Evolutionary conservation across 2,113 vertebrate species (phyloP), one percentile per base, ranked within the genome.

Genomic region (Sinocyclocheilus rhinocerous): DNA sequence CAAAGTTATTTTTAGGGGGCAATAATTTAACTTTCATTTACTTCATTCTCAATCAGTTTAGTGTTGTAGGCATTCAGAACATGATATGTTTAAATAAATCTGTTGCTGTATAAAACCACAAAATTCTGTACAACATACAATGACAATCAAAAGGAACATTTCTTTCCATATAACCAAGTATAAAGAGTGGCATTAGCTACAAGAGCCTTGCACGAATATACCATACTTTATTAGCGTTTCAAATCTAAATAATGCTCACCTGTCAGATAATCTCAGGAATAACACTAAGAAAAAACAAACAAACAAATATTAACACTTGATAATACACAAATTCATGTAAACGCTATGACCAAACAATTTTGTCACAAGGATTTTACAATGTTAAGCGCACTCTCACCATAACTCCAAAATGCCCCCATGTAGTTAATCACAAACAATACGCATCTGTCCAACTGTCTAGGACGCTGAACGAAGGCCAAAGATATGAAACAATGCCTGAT

Each of bases 241-340:
- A 86, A 86, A 86, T 26, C 65, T 33, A 65, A 79, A 86, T 80
- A 61, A 84, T 81, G 83, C 24, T 57, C 78, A 69, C 81, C 81
- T 76, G 81, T 69, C 83, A 84, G 65, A 89, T 84, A 84, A 81
- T 42, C 55, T 86, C 57, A 70, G 52, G 6, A 84, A 79, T 48
- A 67, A 83, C 45, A 77, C 18, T 87, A 15, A 87, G 22, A 83
- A 78, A 48, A 84, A 84, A 76, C 9, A 61, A 52, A 77, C 36
- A 39, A 85, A 26, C 52, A 18, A 75, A 52, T 36, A 73, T 29
- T 52, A 86, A 76, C 76, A 86, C 85, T 88, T 69, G 69, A 85
- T 81, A 84, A 76, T 86, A 84, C 87, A 84, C 86, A 86, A 86
- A 83, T 70, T 73, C 77, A 85, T 84, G 77, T 86, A 88, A 89